Evolutionary conservation across 2,113 vertebrate genomes (phyloP).

Genomic region (Ploceus nigricollis): DNA sequence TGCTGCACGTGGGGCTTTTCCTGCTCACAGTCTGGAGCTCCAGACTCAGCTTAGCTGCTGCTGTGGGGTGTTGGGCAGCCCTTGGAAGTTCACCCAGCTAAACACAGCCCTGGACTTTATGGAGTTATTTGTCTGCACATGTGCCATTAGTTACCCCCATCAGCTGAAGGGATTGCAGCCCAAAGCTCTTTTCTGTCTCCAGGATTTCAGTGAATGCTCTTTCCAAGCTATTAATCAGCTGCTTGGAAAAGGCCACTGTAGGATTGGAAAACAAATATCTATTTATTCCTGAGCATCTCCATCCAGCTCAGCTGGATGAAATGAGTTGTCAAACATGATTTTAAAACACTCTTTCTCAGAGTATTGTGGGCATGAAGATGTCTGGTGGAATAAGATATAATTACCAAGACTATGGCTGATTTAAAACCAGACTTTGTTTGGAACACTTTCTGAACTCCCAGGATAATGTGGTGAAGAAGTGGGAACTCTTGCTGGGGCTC

Average conservation of each 20-base stretch:
- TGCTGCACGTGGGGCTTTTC: background rate
- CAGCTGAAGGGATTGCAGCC: background rate
- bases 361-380: background rate
- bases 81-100: background rate
- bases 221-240: conserved; percentile 47
- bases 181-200: conserved; percentile 1
- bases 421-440: background rate
- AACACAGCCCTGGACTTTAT: background rate
- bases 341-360: background rate
- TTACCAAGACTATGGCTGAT: background rate
- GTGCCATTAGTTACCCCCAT: background rate
- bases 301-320: background rate
- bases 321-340: background rate
- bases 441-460: background rate
- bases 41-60: background rate
- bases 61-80: background rate
- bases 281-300: background rate
- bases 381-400: background rate
- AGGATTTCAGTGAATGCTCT: background rate
- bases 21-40: background rate
- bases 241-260: background rate
- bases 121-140: background rate
- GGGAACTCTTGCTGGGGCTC: background rate
- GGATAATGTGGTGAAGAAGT: background rate
- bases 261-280: conserved; percentile 32